These are phyloP conservation scores for Saccostrea echinata DNA, from an alignment of 1,140 invertebrate species.

Conservation along the genomic window DNA sequence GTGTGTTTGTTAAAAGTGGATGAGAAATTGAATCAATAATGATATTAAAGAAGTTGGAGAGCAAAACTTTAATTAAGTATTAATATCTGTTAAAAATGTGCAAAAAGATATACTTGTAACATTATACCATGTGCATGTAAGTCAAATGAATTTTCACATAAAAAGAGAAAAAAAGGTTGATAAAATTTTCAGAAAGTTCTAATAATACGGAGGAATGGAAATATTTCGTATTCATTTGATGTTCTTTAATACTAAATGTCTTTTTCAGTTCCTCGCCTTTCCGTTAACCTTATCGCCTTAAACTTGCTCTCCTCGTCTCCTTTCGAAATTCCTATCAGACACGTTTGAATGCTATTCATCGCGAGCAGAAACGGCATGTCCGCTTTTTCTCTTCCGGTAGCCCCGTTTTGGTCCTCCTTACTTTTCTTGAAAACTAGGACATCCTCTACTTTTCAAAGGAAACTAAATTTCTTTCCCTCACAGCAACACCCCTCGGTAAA, in stretches of 20 bases:
- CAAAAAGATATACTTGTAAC: too few relatives aligned
- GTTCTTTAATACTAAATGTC: not conserved
- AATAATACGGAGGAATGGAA: too few relatives aligned
- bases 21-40: too few relatives aligned
- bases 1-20: too few relatives aligned
- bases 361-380: not conserved
- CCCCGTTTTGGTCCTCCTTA: not conserved
- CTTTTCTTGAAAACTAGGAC: not conserved
- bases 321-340: not conserved
- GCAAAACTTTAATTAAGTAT: too few relatives aligned
- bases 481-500: not conserved
- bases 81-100: too few relatives aligned
- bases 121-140: too few relatives aligned
- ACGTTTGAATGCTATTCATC: not conserved
- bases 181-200: too few relatives aligned
- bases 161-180: too few relatives aligned
- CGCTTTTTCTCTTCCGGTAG: not conserved
- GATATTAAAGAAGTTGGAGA: too few relatives aligned
- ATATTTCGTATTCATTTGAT: too few relatives aligned
- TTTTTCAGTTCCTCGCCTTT: not conserved
- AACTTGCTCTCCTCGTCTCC: not conserved
- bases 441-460: not conserved
- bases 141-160: too few relatives aligned
- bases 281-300: not conserved
- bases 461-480: not conserved